Evolutionary conservation across 1,140 invertebrate genomes (phyloP), one percentile per base, ranked within the genome.

Genomic region (Maconellicoccus hirsutus): DNA sequence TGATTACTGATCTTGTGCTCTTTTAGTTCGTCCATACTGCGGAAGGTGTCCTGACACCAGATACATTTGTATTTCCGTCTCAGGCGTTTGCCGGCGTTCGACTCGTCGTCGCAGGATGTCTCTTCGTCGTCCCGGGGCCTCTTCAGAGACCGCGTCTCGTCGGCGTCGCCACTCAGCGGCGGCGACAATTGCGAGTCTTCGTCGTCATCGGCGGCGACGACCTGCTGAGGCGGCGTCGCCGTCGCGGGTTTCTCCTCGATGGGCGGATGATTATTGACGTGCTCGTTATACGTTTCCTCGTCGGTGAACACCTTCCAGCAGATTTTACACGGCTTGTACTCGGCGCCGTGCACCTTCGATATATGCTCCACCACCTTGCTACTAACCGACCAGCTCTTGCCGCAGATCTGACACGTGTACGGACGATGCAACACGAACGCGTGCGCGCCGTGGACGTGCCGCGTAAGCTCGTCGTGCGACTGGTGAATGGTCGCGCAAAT

Each of bases 291-390:
- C 38, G 83, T 79, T 4, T 80, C 76, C 71, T 84, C 81, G 1
- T 78, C 80, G 0, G 80, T 82, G 70, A 85, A 86, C 6, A 86
- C 81, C 33, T 83, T 81, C 22, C 85, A 76, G 75, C 85, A 86
- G 6, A 82, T 80, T 75, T 84, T 84, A 72, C 85, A 86, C 0
- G 83, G 83, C 26, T 80, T 80, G 70, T 85, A 85, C 19, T 83
- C 82, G 70, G 83, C 79, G 0, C 84, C 83, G 72, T 86, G 85
- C 38, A 81, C 83, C 72, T 85, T 85, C 71, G 84, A 84, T n/a
- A 85, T 80, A 73, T 86, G 85, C 74, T 85, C 84, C 19, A 83
- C 82, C 0, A 84, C 83, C 74, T 86, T 86, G 81, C 83, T 84
- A 69, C 84, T 84, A 0, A 81, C 83, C 0, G 83, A 82, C 71